Evolutionary conservation across 2,888 invertebrate genomes (phyloP), one percentile per base, ranked within the genome.

Genomic region (Osmoderma eremita): DNA sequence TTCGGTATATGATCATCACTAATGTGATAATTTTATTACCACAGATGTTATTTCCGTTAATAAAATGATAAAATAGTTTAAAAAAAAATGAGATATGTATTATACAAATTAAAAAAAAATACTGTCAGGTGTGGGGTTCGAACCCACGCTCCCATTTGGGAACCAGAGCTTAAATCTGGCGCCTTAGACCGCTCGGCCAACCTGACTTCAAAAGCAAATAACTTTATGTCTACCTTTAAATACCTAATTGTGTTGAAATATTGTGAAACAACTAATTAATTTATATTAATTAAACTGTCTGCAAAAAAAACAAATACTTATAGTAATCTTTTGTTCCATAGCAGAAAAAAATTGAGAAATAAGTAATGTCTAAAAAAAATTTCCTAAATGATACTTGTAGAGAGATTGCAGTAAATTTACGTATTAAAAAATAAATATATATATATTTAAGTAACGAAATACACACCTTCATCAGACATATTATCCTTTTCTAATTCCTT

Each of bases 141-240:
- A 87, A 87, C 87, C 87, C 87, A 87, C 87, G 87, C 86, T 86
- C 87, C 85, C 87, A 82, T 79, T 81, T 81, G 87, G 84, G 87
- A 86, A 87, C 86, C 86, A 87, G 87, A 87, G 84, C 87, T 87
- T 87, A 87, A 87, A 85, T 87, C 87, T 87, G 87, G 86, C 87
- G 87, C 87, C 87, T 87, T 87, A 87, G 86, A 87, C 87, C 87
- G 86, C 87, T 88, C 87, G 87, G 87, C 87, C 87, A 88, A 87
- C 87, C 86, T 86, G 86, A 86, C 87, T 72, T 51, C n/a, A 1
- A 53, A n/a, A 18, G 3, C 5, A n/a, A 20, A 1, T 10, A 8
- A 4, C 6, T 6, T 48, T 2, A 45, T 10, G 6, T 12, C 12
- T 8, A 1, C 20, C 8, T 20, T 17, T 48, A 48, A 20, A 12